These are phyloP conservation scores for Champsocephalus gunnari DNA, from an alignment of 2,797 vertebrate species.

Conservation along the genomic window DNA sequence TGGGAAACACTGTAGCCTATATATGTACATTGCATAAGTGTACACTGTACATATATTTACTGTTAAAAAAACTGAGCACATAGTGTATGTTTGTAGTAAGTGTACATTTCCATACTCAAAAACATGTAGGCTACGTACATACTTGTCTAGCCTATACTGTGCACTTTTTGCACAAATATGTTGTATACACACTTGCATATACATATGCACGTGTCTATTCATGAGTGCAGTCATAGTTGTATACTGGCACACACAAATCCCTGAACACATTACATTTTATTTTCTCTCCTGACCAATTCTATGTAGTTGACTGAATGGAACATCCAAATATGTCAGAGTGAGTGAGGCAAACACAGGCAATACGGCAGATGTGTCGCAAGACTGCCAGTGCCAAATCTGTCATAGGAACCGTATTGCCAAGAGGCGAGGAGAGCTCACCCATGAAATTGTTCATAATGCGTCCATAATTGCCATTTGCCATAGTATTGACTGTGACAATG, in stretches of 20 bases:
- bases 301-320: conserved; percentile 64
- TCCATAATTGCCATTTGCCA: conserved; percentile 83
- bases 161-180: background rate
- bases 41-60: background rate
- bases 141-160: too few species aligned
- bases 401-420: conserved; percentile 76
- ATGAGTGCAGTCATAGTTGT: conserved; percentile 4
- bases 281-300: conserved; percentile 56
- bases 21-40: too few species aligned
- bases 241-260: conserved; percentile 41
- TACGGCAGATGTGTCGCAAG: conserved; percentile 75
- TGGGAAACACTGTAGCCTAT: too few species aligned
- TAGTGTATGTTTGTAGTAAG: too few species aligned
- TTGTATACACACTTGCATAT: background rate
- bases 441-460: conserved; percentile 85
- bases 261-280: conserved; percentile 52
- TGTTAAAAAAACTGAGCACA: background rate
- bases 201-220: background rate
- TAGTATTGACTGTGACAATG: conserved; percentile 80
- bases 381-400: conserved; percentile 73
- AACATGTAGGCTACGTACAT: background rate
- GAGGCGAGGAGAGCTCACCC: conserved; percentile 78
- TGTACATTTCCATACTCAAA: background rate
- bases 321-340: conserved; percentile 64
- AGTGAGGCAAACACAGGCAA: conserved; percentile 65